Evolutionary conservation across 2,888 invertebrate genomes (phyloP), one percentile per base, ranked within the genome.

Genomic region (Dioctria rufipes): DNA sequence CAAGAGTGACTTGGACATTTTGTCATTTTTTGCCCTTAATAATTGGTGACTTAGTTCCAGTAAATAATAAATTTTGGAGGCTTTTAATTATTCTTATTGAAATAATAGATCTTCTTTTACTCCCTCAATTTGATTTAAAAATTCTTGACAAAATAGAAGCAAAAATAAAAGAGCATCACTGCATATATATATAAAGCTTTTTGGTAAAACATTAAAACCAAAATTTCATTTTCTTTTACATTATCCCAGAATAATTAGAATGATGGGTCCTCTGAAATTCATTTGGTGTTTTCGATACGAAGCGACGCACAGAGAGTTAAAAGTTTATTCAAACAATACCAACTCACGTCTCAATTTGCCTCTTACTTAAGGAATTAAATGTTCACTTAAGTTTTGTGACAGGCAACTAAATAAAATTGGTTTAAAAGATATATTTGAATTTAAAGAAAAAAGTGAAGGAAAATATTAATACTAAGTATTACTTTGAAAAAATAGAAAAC

Each of bases 1-100:
- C 81, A 2, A 54, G 80, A 42, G 81, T 80, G 75, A 80, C 75
- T 58, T 82, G 82, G 82, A 78, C 80, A 66, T 82, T 82, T 79
- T 67, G 51, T 9, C 73, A 81, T 66, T 81, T 81, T 46, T 66
- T 82, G 39, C 79, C 80, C 51, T 9, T 82, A 8, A 82, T 82
- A 63, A 67, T 82, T 25, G 82, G 80, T 3, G 80, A 80, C 71
- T n/a, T n/a, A n/a, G 51, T 80, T 9, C 78, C 78, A 2, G 4
- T 39, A 13, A 54, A 42, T 25, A 71, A 67, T 43, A 78, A 69
- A 46, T 11, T 4, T 43, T 80, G 80, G 80, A 60, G 43, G 13
- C 54, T 80, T 25, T 40, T 80, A 51, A 13, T 39, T 13, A 4
- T 42, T n/a, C 9, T 80, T 8, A 54, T 69, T 13, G 40, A 40